Base-by-base conservation (phyloP, 2,113 vertebrate species). In the Perca flavescens region DNA sequence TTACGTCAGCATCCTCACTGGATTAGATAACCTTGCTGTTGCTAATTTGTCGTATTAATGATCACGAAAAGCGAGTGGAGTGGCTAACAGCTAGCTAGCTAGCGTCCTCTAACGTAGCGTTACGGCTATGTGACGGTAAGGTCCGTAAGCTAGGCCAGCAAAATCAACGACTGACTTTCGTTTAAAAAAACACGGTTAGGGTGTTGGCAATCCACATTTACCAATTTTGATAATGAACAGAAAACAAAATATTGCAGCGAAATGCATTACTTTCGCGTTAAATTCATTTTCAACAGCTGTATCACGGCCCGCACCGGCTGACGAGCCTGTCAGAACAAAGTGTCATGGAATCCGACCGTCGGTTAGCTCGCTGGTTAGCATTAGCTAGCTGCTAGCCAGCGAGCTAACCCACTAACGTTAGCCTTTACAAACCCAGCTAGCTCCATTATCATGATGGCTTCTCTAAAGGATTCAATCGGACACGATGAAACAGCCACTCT, bases 301-400 rank as follows among this genome's bases (percentile, higher is more conserved):
- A 77, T 2, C 28, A 60, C 76, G 92, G 89, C 91, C 91, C 86
- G 83, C 79, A 85, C 81, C 56, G 66, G 49, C 80, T 82, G 74
- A 67, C 31, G 82, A 92, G 87, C 89, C 89, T 57, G 89, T 88
- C 83, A 89, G 93, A 93, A 94, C 92, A 94, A 93, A 93, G 94
- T 94, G 93, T 93, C 89, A 94, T 66, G 92, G 91, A 90, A 86
- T 86, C 92, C 88, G 77, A 81, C 57, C 86, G 85, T 87, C 82
- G 79, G 63, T 82, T 89, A 91, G 89, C 86, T 63, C 13, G 21
- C 21, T 16, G 47, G 86, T 80, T 84, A 88, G 43, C 79, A 34
- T 52, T 61, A 74, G 68, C 34, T 61, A 74, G 68, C 34, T 25
- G 92, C 58, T 69, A 82, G 73, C 64, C 15, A 50, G 25, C 36